A percentile compares a stretch with the other conserved stretches of the same genome.
phyloP scores from a whole-genome alignment of 1,140 invertebrate genomes.

The Laupala kohalensis region DNA sequence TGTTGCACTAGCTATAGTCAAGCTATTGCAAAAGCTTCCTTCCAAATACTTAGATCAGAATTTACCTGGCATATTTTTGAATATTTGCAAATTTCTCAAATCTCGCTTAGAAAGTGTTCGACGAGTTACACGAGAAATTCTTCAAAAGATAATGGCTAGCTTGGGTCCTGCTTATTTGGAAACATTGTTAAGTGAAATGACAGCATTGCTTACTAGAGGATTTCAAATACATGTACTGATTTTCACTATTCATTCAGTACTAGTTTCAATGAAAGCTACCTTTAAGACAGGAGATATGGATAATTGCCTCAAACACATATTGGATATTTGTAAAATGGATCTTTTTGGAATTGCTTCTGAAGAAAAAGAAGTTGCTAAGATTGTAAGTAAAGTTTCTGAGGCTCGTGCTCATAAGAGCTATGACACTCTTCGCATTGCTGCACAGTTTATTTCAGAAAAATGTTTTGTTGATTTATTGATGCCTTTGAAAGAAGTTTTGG shows the following conservation, averaged over 20 bases:
- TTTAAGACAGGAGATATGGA: slow-evolving; percentile 65
- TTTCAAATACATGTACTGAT: slow-evolving; percentile 89
- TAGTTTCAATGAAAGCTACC: slow-evolving; percentile 50
- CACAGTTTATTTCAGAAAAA: slow-evolving; percentile 61
- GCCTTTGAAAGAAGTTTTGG: slow-evolving; percentile 70
- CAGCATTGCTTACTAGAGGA: slow-evolving; percentile 65
- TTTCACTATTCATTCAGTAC: slow-evolving; percentile 72
- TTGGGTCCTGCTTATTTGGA: slow-evolving; percentile 73
- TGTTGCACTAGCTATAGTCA: slow-evolving; percentile 82
- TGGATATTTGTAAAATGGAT: slow-evolving; percentile 74
- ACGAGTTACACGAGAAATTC: slow-evolving; percentile 67
- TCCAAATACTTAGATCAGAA: slow-evolving; percentile 55
- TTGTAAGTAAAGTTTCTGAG: slow-evolving; percentile 65
- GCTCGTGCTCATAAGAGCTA: slow-evolving; percentile 77
- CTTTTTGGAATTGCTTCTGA: slow-evolving; percentile 76
- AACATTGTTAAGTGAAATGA: slow-evolving; percentile 67
- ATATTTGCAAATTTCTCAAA: slow-evolving; percentile 77
- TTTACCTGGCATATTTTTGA: slow-evolving; percentile 74
- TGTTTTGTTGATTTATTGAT: slow-evolving; percentile 61
- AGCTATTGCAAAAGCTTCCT: slow-evolving; percentile 79
- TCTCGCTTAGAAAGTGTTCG: slow-evolving; percentile 80
- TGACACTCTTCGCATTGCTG: slow-evolving; percentile 69
- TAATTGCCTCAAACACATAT: slow-evolving; percentile 56
- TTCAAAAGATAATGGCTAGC: slow-evolving; percentile 75
- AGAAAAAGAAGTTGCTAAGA: slow-evolving; percentile 81